Percentiles rank a stretch among this genome's conserved stretches.
These are phyloP conservation scores for Pseudomyrmex flavicornis DNA, from an alignment of 1,140 invertebrate genomes.

Conservation along the genomic window DNA sequence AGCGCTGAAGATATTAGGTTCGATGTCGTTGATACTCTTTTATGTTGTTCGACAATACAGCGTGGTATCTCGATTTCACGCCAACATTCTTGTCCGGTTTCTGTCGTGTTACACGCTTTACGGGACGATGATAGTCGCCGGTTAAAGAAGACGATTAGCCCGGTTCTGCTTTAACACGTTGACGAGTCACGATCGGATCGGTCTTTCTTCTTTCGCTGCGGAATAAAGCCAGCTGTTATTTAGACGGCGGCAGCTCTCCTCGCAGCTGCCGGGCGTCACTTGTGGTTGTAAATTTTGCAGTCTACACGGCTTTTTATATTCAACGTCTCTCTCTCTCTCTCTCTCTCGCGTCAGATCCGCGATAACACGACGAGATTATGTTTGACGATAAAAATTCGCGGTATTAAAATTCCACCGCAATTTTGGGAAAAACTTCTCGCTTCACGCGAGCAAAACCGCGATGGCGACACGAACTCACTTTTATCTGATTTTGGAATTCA, in stretches of 20 bases:
- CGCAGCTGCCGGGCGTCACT: constrained; percentile 48
- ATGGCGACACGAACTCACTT: too few relatives aligned
- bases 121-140: constrained; percentile 9
- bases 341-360: too few relatives aligned
- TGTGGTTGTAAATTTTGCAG: constrained; percentile 52
- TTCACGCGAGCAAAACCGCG: too few relatives aligned
- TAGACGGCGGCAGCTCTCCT: constrained; percentile 35
- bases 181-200: constrained; percentile 56
- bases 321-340: too few relatives aligned
- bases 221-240: constrained; percentile 43
- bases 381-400: too few relatives aligned
- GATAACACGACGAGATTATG: too few relatives aligned
- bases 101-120: constrained; percentile 51
- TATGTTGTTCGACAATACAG: constrained; percentile 24
- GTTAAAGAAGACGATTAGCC: constrained; percentile 53
- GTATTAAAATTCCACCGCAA: too few relatives aligned
- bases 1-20: not conserved
- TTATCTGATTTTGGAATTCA: too few relatives aligned
- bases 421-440: too few relatives aligned
- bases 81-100: not conserved
- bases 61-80: constrained; percentile 47
- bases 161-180: constrained; percentile 56
- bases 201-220: constrained; percentile 39
- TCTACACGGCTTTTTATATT: constrained; percentile 5
- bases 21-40: constrained; percentile 9